Conservation (phyloP, 2,113 vertebrate genomes). For the Podarcis raffonei region DNA sequence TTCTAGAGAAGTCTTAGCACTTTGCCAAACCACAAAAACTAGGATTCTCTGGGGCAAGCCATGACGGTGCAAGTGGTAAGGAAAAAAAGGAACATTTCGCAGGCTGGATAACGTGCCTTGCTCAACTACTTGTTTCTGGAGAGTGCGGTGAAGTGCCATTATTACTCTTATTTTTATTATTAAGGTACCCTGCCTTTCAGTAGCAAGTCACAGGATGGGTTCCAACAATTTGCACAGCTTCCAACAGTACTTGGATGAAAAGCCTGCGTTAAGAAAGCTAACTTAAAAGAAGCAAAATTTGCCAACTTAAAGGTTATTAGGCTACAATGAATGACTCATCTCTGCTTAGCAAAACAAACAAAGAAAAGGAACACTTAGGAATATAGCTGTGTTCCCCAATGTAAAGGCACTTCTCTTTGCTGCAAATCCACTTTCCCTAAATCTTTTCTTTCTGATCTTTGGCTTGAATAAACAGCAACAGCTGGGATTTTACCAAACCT, state of each 20-base stretch:
- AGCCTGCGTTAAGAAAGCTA: conserved; percentile 54
- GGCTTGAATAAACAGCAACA: conserved; percentile 63
- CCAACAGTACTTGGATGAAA: neutral
- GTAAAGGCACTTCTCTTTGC: neutral
- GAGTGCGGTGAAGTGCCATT: too few species aligned
- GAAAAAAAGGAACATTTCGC: too few species aligned
- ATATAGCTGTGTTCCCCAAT: conserved; percentile 9
- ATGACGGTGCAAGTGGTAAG: neutral
- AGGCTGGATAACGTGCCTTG: neutral
- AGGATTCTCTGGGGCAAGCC: neutral
- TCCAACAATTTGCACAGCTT: too few species aligned
- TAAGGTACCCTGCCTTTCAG: too few species aligned
- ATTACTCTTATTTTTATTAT: neutral
- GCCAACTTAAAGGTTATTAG: conserved; percentile 14
- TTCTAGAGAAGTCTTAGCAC: neutral
- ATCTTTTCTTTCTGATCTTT: conserved; percentile 55
- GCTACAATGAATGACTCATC: conserved; percentile 1
- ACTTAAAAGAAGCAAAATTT: conserved; percentile 44
- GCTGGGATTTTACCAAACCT: conserved; percentile 58
- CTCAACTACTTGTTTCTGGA: neutral
- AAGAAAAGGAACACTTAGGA: neutral
- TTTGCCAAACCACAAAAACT: neutral
- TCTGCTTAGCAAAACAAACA: neutral
- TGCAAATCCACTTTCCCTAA: neutral
- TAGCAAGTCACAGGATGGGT: too few species aligned